Percentiles rank a stretch among this genome's conserved stretches.
Conservation (phyloP, 2,113 vertebrate species). For the Sebastes fasciatus region DNA sequence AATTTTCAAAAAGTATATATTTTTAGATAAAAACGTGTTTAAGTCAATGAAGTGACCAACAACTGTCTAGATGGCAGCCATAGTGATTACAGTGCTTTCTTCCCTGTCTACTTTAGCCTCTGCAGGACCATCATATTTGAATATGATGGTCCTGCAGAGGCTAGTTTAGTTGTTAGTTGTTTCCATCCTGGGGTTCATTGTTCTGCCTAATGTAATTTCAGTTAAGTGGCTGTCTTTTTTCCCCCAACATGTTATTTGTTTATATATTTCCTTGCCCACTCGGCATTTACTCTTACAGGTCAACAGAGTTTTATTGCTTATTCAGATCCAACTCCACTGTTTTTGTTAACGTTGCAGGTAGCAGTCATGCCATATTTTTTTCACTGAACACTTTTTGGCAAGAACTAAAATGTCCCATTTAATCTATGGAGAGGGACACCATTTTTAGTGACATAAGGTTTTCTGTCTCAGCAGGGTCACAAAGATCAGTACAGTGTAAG, state of each 20-base stretch:
- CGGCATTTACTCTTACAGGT: neutral
- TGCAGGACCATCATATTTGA: no score
- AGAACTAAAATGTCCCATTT: neutral
- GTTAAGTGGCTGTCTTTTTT: neutral
- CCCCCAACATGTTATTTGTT: neutral
- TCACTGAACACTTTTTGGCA: neutral
- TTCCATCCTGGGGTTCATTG: neutral
- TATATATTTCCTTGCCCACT: neutral
- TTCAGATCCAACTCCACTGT: neutral
- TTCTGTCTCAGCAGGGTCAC: constrained; percentile 47
- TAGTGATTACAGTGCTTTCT: no score
- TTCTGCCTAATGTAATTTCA: neutral
- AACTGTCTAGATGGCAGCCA: no score
- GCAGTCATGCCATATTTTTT: neutral
- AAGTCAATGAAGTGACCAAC: no score
- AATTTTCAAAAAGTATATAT: no score
- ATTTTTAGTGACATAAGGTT: constrained; percentile 30
- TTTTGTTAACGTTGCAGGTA: neutral
- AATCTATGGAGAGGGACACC: neutral
- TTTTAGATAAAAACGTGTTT: no score
- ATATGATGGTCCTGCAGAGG: neutral
- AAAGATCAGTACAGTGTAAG: constrained; percentile 37
- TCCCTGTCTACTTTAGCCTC: no score
- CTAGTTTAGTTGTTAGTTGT: neutral
- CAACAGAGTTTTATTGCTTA: neutral